Base-by-base conservation (phyloP, 1,140 invertebrate species). In the Drosophila subpulchrella region DNA sequence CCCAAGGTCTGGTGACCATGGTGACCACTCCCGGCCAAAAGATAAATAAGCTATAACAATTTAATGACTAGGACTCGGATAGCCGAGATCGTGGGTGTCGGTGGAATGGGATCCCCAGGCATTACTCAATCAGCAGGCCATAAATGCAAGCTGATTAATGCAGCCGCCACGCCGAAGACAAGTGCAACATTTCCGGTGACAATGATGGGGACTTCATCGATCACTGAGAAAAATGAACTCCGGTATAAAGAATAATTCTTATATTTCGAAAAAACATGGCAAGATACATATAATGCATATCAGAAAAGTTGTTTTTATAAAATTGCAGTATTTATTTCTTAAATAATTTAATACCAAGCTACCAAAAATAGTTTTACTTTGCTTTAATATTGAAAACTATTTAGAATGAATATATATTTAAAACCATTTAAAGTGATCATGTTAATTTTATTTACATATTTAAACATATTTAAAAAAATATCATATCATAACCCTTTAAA, bases 21-120 rank as follows among this genome's bases (percentile, higher is more conserved):
- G 27, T 4, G 32, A 38, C 39, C 53, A 47, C 41, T 51, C 68
- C 53, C 12, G 48, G 39, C 39, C 41, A 51, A 47, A 48, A 71
- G 78, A 86, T 78, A 82, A 88, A 86, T 82, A 86, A 75, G 83
- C 79, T 66, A 86, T 88, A 88, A 88, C 78, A 76, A 76, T 82
- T 86, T 86, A 79, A 86, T 88, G 82, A 62, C 63, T 44, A 30
- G 55, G 73, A 20, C 72, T 42, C 47, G 48, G 71, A 48, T 56
- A 60, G 24, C 50, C 11, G 42, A 13, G 41, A 32, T 44, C n/a
- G 57, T 47, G 42, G 61, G 54, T 38, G 34, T 32, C 15, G 46
- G 4, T 30, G 47, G 34, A 30, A 10, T 27, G 56, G 32, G 39
- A 12, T 48, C 44, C 48, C 17, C 17, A 30, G 62, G 63, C 82